A percentile compares a stretch with the other conserved stretches of the same genome.
Conservation (phyloP, 2,888 invertebrate species). For the Bombyx huttoni region DNA sequence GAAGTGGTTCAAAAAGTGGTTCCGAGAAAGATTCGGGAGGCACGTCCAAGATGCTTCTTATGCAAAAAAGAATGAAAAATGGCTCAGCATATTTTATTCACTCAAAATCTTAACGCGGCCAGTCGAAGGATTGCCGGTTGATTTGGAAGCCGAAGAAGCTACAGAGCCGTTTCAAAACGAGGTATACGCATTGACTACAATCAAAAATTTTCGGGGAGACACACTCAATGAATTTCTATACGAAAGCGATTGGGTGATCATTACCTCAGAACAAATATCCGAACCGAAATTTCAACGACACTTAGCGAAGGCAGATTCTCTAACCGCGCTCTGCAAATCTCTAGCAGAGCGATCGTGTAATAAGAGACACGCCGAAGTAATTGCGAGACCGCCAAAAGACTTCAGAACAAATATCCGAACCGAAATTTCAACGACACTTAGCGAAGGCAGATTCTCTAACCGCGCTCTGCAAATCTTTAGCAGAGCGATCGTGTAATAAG, state of each 20-base stretch:
- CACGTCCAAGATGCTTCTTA: constrained; percentile 22
- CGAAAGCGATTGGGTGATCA: constrained; percentile 56
- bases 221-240: constrained; percentile 37
- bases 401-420: constrained; percentile 36
- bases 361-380: constrained; percentile 25
- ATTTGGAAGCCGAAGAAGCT: constrained; percentile 17
- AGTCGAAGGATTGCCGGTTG: constrained; percentile 10
- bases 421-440: constrained; percentile 42
- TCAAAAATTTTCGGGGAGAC: constrained; percentile 47
- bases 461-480: constrained; percentile 33
- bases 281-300: constrained; percentile 46
- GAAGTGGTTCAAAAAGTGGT: constrained; percentile 78
- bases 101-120: constrained; percentile 13
- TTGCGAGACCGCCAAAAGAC: constrained; percentile 37
- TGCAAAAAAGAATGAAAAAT: constrained; percentile 16
- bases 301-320: constrained; percentile 28
- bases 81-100: constrained; percentile 22
- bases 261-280: constrained; percentile 37
- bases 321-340: constrained; percentile 38
- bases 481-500: constrained; percentile 22
- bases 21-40: constrained; percentile 68
- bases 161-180: constrained; percentile 21
- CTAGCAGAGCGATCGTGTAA: constrained; percentile 24
- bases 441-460: constrained; percentile 32
- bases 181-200: constrained; percentile 48